Evolutionary conservation across 2,113 vertebrate genomes (phyloP), one percentile per base, ranked within the genome.

Genomic region (Gadus macrocephalus): DNA sequence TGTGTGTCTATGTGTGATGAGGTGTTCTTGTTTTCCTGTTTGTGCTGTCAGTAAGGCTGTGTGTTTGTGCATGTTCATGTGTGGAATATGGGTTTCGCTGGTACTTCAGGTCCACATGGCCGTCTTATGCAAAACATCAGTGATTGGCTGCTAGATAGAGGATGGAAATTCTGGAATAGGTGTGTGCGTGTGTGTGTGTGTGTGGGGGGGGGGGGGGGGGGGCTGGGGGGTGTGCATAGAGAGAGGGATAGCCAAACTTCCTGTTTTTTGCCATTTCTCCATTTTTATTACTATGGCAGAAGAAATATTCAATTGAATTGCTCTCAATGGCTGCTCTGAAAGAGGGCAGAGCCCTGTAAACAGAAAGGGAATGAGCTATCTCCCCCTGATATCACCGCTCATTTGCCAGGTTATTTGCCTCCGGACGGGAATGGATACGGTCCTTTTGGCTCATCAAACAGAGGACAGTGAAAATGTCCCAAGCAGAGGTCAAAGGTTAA

Each of bases 231-330:
- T 73, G 65, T 75, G 70, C 64, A 71, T 71, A 38, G 66, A 60
- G 16, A 19, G 70, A 53, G 65, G 74, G 67, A 66, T 62, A 35
- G 53, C 63, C 64, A 72, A 67, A 65, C 22, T 67, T 72, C 68
- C 59, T 62, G 63, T 20, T 17, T 17, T 42, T 22, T 61, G 42
- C 62, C 68, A 78, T 81, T 76, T 69, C 53, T 69, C 53, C 63
- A 82, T 77, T 74, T 79, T 72, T 75, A 79, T 77, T 69, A 74
- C 77, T 67, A 12, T 62, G 62, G 74, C 77, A 58, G 73, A 76
- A 66, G 66, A 76, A 79, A 79, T 66, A 79, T 74, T 77, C 69
- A 66, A 79, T 74, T 74, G 42, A 70, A 66, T 74, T 64, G 73
- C 64, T 76, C 15, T 55, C 53, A 59, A 28, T 63, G 70, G 66